phyloP scores from a whole-genome alignment of 2,888 invertebrate genomes.

The Lasioglossum villosulum region DNA sequence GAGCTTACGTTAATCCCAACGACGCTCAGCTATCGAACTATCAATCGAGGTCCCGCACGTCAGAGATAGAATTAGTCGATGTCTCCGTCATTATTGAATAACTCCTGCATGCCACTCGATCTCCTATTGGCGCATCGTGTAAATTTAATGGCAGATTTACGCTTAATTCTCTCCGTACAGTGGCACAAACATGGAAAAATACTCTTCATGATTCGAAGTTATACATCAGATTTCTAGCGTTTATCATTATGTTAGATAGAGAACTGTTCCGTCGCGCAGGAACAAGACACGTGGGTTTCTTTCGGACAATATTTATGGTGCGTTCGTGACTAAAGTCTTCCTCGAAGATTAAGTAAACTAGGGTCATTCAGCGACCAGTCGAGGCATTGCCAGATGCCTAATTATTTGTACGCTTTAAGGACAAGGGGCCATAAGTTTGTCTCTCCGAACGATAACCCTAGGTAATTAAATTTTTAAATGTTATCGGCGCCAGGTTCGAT shows the following conservation, averaged over 20 bases:
- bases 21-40: slow-evolving; percentile 15
- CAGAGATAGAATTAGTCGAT: slow-evolving; percentile 10
- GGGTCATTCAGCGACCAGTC: no score
- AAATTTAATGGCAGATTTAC: not conserved
- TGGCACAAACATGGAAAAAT: not conserved
- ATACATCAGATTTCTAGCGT: not conserved
- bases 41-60: not conserved
- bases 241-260: not conserved
- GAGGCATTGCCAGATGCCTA: no score
- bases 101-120: not conserved
- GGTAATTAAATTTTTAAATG: no score
- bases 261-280: no score
- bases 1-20: slow-evolving; percentile 6
- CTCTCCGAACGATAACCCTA: no score
- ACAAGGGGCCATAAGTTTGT: no score
- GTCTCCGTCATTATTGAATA: not conserved
- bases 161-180: not conserved
- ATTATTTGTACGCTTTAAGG: no score
- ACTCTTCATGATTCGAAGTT: not conserved
- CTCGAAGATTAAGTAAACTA: no score
- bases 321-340: no score
- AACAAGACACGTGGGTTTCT: no score
- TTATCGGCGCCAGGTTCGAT: no score
- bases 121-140: not conserved
- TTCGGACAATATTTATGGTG: no score